phyloP scores from a whole-genome alignment of 2,888 invertebrate genomes.

The Rugalucina vietnamica region DNA sequence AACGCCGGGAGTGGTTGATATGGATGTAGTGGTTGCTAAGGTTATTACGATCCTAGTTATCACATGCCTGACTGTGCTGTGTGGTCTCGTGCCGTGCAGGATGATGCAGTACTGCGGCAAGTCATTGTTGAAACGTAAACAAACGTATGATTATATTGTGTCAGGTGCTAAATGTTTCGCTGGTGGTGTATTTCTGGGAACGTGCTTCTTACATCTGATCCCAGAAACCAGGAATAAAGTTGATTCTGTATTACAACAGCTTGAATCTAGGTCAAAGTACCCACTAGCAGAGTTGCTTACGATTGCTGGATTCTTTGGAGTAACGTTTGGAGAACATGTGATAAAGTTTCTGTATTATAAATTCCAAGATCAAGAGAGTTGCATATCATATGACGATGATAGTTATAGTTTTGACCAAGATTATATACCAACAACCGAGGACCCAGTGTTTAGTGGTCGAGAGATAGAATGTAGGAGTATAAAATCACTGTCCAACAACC shows the following conservation, averaged over 20 bases:
- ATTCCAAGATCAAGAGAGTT: slow-evolving; percentile 61
- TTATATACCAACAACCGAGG: slow-evolving; percentile 53
- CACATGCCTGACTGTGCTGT: slow-evolving; percentile 73
- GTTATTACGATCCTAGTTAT: slow-evolving; percentile 74
- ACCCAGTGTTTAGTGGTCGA: slow-evolving; percentile 51
- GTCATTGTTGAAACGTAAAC: slow-evolving; percentile 67
- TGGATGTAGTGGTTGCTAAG: slow-evolving; percentile 79
- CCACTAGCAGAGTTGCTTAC: slow-evolving; percentile 77
- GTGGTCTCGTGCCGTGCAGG: slow-evolving; percentile 74
- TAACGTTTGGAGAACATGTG: slow-evolving; percentile 77
- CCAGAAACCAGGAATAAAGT: slow-evolving; percentile 77
- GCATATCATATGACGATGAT: slow-evolving; percentile 43
- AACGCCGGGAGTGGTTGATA: slow-evolving; percentile 58
- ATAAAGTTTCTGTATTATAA: slow-evolving; percentile 75
- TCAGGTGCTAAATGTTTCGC: slow-evolving; percentile 77
- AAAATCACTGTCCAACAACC: slow-evolving; percentile 34
- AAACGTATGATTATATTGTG: slow-evolving; percentile 72
- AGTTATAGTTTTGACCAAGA: slow-evolving; percentile 58
- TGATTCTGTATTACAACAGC: slow-evolving; percentile 70
- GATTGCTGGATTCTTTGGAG: slow-evolving; percentile 78
- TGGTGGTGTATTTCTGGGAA: slow-evolving; percentile 76
- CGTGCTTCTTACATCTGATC: slow-evolving; percentile 76
- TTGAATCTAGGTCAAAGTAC: slow-evolving; percentile 75
- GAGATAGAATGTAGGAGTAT: slow-evolving; percentile 63
- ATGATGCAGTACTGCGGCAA: slow-evolving; percentile 71